Evolutionary conservation across 2,113 vertebrate genomes (phyloP), one percentile per base, ranked within the genome.

Genomic region (Gavialis gangeticus): DNA sequence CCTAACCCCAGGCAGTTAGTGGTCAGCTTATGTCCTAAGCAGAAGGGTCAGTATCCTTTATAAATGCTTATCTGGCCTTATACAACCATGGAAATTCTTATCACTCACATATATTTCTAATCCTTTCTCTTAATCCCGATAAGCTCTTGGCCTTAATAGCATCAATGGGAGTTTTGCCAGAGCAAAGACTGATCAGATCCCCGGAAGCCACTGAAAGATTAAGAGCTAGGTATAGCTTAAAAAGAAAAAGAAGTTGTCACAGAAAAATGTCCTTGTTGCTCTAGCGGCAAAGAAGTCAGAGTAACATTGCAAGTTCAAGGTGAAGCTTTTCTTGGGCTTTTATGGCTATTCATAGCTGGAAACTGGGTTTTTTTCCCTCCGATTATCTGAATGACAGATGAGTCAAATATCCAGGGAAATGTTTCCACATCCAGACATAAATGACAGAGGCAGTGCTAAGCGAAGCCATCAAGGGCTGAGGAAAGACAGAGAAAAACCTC

Each of bases 131-230:
- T 94, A 94, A 96, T 96, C 96, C 92, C 94, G 96, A 94, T 96
- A 94, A 94, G 88, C 94, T 96, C 95, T 91, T 96, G 95, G 94
- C 95, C 95, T 96, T 96, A 95, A 96, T 96, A 97, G 96, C 96
- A 96, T 96, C 90, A 94, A 64, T 91, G 94, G 96, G 96, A 95
- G 91, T 95, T 94, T 94, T 95, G 96, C 96, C 96, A 97, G 93
- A 91, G 93, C 86, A 92, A 92, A 95, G 94, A 82, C 94, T 95
- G 91, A 95, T 93, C 94, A 95, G 89, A 91, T 92, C 92, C 92
- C 92, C 82, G 58, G 92, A 89, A 60, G 75, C 79, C 94, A 90
- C 59, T 67, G 64, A 90, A 94, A 96, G 94, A 25, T 54, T 17
- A 30, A 77, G 12, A 78, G 46, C 46, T 27, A 55, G 22, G 73